Percentiles rank a stretch among this genome's conserved stretches.
Evolutionary conservation across 35 echinoderm and acorn worm genomes (phyloP).

Genomic region (Ptychodera flava): DNA sequence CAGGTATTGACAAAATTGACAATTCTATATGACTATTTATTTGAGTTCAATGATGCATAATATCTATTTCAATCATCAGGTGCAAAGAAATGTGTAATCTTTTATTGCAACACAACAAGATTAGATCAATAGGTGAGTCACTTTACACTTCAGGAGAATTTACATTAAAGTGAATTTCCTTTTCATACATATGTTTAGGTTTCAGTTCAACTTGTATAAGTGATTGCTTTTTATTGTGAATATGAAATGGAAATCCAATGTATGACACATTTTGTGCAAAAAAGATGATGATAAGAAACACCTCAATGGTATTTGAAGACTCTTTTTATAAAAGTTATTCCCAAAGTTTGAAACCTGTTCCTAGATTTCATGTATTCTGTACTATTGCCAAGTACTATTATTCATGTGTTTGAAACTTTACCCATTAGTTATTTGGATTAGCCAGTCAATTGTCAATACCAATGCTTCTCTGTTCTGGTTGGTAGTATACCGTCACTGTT

Average conservation of each 20-base stretch:
- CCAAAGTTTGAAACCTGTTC: too few species aligned
- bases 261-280: background rate
- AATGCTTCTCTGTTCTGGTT: background rate
- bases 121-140: background rate
- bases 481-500: background rate
- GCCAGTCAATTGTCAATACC: background rate
- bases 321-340: too few species aligned
- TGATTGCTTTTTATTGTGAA: background rate
- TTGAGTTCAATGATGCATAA: background rate
- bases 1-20: background rate
- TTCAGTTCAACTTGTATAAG: background rate
- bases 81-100: constrained; percentile 8
- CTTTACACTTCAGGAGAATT: too few species aligned
- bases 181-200: background rate
- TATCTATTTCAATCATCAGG: background rate
- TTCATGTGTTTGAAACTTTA: too few species aligned
- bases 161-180: too few species aligned
- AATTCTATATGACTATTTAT: background rate
- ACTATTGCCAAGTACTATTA: too few species aligned
- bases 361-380: too few species aligned
- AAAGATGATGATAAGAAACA: background rate
- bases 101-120: background rate
- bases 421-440: too few species aligned
- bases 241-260: background rate
- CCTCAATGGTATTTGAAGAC: background rate